A percentile compares a stretch with the other conserved stretches of the same genome.
These are phyloP conservation scores for Colostygia pectinataria DNA, from an alignment of 2,888 invertebrate species.

Conservation along the genomic window DNA sequence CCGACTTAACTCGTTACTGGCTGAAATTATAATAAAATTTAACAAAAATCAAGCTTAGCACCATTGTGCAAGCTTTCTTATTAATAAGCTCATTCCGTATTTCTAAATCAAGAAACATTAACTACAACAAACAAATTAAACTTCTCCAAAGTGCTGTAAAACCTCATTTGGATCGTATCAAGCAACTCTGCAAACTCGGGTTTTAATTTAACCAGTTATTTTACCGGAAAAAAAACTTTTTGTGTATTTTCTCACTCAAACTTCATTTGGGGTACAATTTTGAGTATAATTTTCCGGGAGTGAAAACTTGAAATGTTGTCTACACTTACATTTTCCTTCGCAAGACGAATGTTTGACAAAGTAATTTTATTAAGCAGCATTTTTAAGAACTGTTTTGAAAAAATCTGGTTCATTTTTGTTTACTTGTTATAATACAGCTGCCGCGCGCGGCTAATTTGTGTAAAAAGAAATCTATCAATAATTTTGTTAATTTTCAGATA, in stretches of 20 bases:
- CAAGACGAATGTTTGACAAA: conserved; percentile 42
- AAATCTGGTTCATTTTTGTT: too few relatives aligned
- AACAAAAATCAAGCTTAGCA: too few relatives aligned
- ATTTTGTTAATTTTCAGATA: too few relatives aligned
- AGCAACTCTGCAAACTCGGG: conserved; percentile 30
- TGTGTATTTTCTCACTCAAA: conserved; percentile 41
- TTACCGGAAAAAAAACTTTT: conserved; percentile 41
- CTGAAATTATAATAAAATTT: too few relatives aligned
- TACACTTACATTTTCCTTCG: conserved; percentile 47
- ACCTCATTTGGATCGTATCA: conserved; percentile 35
- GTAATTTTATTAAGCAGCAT: conserved; percentile 31
- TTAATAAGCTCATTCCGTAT: conserved; percentile 20
- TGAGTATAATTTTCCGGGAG: conserved; percentile 57
- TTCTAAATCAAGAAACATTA: conserved; percentile 23
- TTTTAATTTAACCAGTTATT: conserved; percentile 58
- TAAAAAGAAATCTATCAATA: too few relatives aligned
- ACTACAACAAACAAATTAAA: conserved; percentile 34
- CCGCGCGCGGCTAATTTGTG: too few relatives aligned
- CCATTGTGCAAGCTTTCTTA: too few relatives aligned
- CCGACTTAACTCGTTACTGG: too few relatives aligned
- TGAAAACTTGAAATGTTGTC: conserved; percentile 62
- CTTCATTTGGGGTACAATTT: conserved; percentile 53
- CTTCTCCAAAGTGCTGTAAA: conserved; percentile 29
- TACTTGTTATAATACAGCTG: too few relatives aligned
- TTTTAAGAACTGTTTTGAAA: not conserved